Percentiles rank a stretch among this genome's conserved stretches.
These are phyloP conservation scores for Trissolcus japonicus DNA, from an alignment of 2,888 invertebrate genomes.

Conservation along the genomic window DNA sequence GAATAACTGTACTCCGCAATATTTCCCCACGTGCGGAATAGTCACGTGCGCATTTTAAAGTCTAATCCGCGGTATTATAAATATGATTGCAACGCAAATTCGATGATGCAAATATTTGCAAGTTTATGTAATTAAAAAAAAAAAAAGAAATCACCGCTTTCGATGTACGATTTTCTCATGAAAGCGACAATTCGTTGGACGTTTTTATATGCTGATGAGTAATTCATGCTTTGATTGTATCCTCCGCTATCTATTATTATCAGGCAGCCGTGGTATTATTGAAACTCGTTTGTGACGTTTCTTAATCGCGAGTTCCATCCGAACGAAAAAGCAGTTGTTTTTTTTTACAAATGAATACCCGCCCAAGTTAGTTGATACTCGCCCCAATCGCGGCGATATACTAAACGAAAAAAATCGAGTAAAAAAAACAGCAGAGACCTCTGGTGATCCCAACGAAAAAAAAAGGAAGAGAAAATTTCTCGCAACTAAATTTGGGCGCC, in stretches of 20 bases:
- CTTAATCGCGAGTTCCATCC: constrained; percentile 3
- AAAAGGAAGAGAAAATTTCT: no score
- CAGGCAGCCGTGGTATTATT: constrained; percentile 4
- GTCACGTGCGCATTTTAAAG: constrained; percentile 8
- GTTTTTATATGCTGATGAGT: constrained; percentile 6
- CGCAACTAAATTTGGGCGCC: no score
- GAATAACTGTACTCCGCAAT: constrained; percentile 26
- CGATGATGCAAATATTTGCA: background rate
- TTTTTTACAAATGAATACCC: background rate
- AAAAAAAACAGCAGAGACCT: background rate
- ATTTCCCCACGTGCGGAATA: constrained; percentile 26
- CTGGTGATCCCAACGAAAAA: background rate
- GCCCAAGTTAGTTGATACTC: background rate
- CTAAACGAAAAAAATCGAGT: background rate
- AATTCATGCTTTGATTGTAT: constrained; percentile 15
- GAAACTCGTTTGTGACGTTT: constrained; percentile 18
- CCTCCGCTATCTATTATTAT: constrained; percentile 1
- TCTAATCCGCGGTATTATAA: constrained; percentile 16
- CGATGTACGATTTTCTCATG: background rate
- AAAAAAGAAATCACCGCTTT: constrained; percentile 1
- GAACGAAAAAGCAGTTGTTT: constrained; percentile 5
- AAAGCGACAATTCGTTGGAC: background rate
- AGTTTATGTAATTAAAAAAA: background rate
- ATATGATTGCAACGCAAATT: background rate
- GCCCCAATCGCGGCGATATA: background rate